Percentiles rank a stretch among this genome's conserved stretches.
phyloP scores from a whole-genome alignment of 2,888 invertebrate genomes.

The Rhingia campestris region DNA sequence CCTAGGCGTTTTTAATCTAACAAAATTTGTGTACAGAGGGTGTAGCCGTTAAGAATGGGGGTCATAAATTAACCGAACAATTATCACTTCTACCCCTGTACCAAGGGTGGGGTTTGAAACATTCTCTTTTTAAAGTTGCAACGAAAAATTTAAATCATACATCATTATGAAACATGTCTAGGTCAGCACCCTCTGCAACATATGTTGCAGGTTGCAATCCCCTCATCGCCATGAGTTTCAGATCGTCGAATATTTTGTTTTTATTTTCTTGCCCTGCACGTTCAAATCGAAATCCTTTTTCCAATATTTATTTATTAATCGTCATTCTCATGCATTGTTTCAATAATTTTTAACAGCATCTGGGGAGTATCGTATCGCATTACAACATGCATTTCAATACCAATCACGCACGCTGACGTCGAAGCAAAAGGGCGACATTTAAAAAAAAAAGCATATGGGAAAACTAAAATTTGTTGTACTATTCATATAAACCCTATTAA shows the following conservation, averaged over 20 bases:
- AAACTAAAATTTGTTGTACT: too few species aligned
- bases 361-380: not conserved
- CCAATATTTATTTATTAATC: slow-evolving; percentile 71
- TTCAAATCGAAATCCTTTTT: slow-evolving; percentile 53
- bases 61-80: slow-evolving; percentile 72
- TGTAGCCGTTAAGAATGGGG: slow-evolving; percentile 42
- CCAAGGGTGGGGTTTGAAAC: slow-evolving; percentile 19
- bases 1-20: slow-evolving; percentile 33
- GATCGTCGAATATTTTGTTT: slow-evolving; percentile 18
- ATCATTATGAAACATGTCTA: slow-evolving; percentile 29
- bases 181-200: slow-evolving; percentile 49
- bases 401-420: slow-evolving; percentile 16
- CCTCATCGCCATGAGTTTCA: slow-evolving; percentile 5
- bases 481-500: too few species aligned
- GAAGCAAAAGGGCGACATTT: not conserved
- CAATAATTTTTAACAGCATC: slow-evolving; percentile 61
- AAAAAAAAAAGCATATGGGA: not conserved
- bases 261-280: slow-evolving; percentile 29
- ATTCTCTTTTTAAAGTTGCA: slow-evolving; percentile 24
- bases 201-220: slow-evolving; percentile 48
- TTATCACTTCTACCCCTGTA: slow-evolving; percentile 53
- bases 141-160: slow-evolving; percentile 28
- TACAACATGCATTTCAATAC: slow-evolving; percentile 53
- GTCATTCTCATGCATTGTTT: slow-evolving; percentile 72
- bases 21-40: slow-evolving; percentile 46